Base-by-base conservation (phyloP, 2,797 vertebrate species). In the Iguana delicatissima region DNA sequence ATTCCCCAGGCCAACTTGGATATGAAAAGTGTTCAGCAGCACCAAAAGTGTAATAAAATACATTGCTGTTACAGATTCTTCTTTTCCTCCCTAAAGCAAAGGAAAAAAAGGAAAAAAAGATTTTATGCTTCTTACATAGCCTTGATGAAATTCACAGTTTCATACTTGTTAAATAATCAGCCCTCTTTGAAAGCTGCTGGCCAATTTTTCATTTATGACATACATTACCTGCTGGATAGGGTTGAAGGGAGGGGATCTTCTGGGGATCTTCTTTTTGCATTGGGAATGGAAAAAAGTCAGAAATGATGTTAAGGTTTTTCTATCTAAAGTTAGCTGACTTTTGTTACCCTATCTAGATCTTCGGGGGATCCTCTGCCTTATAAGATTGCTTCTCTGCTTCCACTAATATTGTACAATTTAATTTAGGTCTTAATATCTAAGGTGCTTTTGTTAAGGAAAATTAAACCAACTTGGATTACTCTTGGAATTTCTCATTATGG, bases 21-120 rank as follows among this genome's bases (percentile, higher is more conserved):
- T 42, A 55, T 72, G 32, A 88, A 38, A 32, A 46, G 12, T 73
- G 35, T 83, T 73, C 9, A 59, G 22, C 67, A 74, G 7, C 80
- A 89, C 52, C 52, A 73, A 46, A 22, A 7, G 72, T 81, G 64
- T 55, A 55, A 81, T 88, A n/a, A 87, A 79, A 77, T 42, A 64
- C 29, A 74, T 46, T 20, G 38, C n/a, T 80, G 13, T 69, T 52
- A 22, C 9, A 32, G 9, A 69, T 55, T 9, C 22, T 57, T 7
- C 7, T 74, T 81, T 74, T 74, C 13, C 50, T 73, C 29, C 42
- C 59, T 29, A 16, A 26, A 89, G 12, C 38, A 52, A 62, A 88
- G 24, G 69, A 14, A 59, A 20, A 59, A 59, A 59, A 18, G 16
- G 16, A 22, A 3, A 46, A 89, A 50, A 62, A 24, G 6, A 64